Evolutionary conservation across 1,140 invertebrate genomes (phyloP).

Genomic region (Ips nitidus): DNA sequence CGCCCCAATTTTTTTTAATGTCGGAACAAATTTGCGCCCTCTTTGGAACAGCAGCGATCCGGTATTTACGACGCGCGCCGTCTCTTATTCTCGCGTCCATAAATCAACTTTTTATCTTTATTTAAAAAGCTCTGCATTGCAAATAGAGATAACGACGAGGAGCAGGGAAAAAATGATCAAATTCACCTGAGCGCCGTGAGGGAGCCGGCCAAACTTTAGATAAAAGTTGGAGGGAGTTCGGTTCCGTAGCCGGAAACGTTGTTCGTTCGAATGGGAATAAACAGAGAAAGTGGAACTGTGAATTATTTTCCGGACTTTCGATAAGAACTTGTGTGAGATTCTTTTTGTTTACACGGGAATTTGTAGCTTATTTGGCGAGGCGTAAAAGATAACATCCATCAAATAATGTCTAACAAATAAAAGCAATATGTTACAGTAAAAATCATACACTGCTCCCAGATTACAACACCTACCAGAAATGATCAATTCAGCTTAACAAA

Average conservation of each 20-base stretch:
- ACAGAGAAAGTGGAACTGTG: neutral
- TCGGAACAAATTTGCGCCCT: neutral
- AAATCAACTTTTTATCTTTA: constrained; percentile 7
- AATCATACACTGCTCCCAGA: too few relatives aligned
- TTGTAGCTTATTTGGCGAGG: too few relatives aligned
- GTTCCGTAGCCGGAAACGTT: neutral
- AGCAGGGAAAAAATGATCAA: neutral
- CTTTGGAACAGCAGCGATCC: neutral
- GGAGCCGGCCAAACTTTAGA: neutral
- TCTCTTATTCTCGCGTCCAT: neutral
- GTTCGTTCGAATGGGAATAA: neutral
- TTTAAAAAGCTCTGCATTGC: constrained; percentile 3
- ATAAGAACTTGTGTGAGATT: too few relatives aligned
- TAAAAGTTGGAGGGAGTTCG: neutral
- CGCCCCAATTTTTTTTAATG: neutral
- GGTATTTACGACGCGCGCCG: neutral
- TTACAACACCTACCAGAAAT: too few relatives aligned
- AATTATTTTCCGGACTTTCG: neutral
- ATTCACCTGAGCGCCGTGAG: constrained; percentile 2
- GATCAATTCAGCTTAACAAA: too few relatives aligned
- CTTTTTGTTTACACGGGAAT: too few relatives aligned
- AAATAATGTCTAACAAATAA: too few relatives aligned
- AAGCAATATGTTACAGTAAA: too few relatives aligned
- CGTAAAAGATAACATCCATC: too few relatives aligned
- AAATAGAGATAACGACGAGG: constrained; percentile 4